Evolutionary conservation across 1,140 invertebrate species (phyloP), one percentile per base, ranked within the genome.

Genomic region (Colletes gigas): DNA sequence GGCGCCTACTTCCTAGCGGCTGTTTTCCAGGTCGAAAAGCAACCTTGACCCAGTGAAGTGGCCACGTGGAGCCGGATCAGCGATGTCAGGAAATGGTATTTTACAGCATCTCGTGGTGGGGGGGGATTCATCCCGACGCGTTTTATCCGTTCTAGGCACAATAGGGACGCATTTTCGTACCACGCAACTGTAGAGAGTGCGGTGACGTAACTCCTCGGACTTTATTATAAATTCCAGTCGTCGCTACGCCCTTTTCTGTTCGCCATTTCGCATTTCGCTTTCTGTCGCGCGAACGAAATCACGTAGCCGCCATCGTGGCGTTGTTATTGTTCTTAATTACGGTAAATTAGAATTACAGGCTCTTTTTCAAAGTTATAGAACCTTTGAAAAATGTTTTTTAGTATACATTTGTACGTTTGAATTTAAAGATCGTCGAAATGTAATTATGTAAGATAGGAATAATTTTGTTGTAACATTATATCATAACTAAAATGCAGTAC

Each of bases 21-120:
- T 50, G 76, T 57, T 83, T 71, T 66, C 50, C 77, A 67, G 77
- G 60, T 81, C 72, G 83, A 81, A 84, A 81, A 85, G 76, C 70
- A 85, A 65, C 84, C 84, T 85, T 85, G 84, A 85, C 84, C 84
- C 50, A 75, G 52, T 78, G 17, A 44, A 7, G 10, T 15, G 47
- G 50, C n/a, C 19, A 59, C 73, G 68, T 66, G 77, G n/a, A 21
- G 44, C 50, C 50, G 50, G 50, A n/a, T 69, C 14, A 30, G 17
- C 6, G 12, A 21, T 72, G 44, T 59, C 54, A 30, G 82, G 19
- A 77, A 83, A 70, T 77, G 44, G 77, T 50, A 57, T 30, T 69
- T 83, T 60, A 52, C 8, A 55, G 41, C 57, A 6, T 69, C 47
- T 19, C 1, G 4, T 41, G 30, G 7, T n/a, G 39, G 57, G 65